These are phyloP conservation scores for Phallusia fumigata DNA, from an alignment of 23 tunicate species.

Conservation along the genomic window DNA sequence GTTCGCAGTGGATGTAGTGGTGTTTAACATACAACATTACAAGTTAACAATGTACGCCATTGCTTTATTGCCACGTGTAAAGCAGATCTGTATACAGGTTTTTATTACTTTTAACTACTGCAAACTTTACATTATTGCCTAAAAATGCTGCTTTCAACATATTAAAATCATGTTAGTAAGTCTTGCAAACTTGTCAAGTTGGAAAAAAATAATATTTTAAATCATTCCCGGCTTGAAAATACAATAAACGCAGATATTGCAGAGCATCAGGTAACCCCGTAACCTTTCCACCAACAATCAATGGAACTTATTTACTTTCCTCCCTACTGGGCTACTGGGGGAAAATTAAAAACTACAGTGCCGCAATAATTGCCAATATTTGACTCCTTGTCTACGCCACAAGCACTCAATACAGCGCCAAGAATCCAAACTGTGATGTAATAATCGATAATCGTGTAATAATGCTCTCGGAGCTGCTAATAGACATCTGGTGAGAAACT, in stretches of 20 bases:
- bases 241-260: neutral
- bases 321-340: neutral
- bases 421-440: constrained; percentile 6
- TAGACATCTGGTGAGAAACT: neutral
- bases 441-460: constrained; percentile 4
- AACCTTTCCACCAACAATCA: neutral
- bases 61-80: no score
- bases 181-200: no score
- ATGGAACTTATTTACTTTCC: constrained; percentile 2
- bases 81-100: no score
- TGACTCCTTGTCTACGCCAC: neutral
- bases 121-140: no score
- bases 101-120: no score
- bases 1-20: no score
- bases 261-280: neutral
- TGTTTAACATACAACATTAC: no score
- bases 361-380: constrained; percentile 7
- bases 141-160: no score
- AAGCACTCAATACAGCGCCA: neutral
- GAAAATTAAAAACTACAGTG: neutral
- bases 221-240: no score
- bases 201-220: no score
- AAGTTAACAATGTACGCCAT: no score
- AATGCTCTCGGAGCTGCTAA: constrained; percentile 1
- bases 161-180: no score